phyloP scores from a whole-genome alignment of 2,888 invertebrate genomes.

The Sphinx pinastri region DNA sequence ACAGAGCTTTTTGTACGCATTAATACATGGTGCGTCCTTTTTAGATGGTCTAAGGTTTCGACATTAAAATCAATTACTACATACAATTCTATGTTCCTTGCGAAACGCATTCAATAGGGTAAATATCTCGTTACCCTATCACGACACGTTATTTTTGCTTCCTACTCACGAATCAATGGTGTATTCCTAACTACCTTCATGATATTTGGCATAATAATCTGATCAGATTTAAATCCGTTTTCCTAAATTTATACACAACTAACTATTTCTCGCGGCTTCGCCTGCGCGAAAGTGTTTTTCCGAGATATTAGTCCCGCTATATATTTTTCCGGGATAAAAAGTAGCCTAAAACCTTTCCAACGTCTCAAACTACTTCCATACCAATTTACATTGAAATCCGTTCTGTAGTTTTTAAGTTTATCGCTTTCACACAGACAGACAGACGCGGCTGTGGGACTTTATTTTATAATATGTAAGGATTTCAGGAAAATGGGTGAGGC shows the following conservation, averaged over 20 bases:
- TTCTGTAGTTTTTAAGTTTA: no score
- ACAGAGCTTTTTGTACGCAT: no score
- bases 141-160: slow-evolving; percentile 22
- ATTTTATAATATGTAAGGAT: no score
- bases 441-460: no score
- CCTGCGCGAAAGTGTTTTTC: not conserved
- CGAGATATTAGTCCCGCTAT: no score
- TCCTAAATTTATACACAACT: not conserved
- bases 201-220: not conserved
- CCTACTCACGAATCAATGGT: slow-evolving; percentile 22
- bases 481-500: no score
- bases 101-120: slow-evolving; percentile 20
- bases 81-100: slow-evolving; percentile 1
- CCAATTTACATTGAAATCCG: no score
- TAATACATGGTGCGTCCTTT: no score
- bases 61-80: slow-evolving; percentile 10
- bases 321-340: no score
- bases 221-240: not conserved
- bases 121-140: slow-evolving; percentile 24
- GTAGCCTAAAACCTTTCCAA: no score
- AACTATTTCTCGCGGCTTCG: not conserved
- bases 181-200: slow-evolving; percentile 11
- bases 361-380: no score
- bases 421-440: no score
- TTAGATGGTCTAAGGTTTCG: not conserved